Conservation (phyloP, 2,797 vertebrate genomes). For the Sebastes dallii region DNA sequence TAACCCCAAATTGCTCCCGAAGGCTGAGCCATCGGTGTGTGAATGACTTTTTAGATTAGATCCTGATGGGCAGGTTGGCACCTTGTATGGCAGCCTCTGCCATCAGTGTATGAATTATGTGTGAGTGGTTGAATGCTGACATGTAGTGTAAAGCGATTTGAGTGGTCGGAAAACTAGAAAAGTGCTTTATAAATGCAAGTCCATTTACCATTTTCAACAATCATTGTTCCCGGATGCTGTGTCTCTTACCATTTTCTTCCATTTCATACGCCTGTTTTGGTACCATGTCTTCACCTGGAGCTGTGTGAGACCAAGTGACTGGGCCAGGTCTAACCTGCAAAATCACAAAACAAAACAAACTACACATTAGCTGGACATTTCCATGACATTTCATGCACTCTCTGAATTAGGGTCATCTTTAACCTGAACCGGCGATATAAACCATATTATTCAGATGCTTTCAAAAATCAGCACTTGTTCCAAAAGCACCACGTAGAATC, state of each 20-base stretch:
- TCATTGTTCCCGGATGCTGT: neutral
- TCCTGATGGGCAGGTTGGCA: too few species aligned
- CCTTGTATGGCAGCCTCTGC: too few species aligned
- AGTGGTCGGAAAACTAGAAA: too few species aligned
- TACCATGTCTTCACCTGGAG: constrained; percentile 99
- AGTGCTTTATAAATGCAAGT: too few species aligned
- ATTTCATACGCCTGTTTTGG: constrained; percentile 99
- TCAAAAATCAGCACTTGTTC: neutral
- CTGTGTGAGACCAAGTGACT: constrained; percentile 96
- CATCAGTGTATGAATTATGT: too few species aligned
- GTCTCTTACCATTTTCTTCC: constrained; percentile 97
- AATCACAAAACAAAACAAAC: constrained; percentile 38
- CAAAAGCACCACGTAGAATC: neutral
- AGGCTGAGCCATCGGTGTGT: too few species aligned
- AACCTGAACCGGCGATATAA: neutral
- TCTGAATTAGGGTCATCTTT: neutral
- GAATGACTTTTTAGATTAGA: too few species aligned
- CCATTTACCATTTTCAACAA: neutral
- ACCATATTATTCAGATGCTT: neutral
- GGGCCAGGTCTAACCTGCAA: constrained; percentile 93
- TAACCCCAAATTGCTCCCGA: too few species aligned
- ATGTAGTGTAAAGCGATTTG: too few species aligned
- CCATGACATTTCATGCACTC: neutral
- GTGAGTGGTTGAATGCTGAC: too few species aligned
- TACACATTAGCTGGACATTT: neutral